Evolutionary conservation across 2,888 invertebrate genomes (phyloP), one percentile per base, ranked within the genome.

Genomic region (Aporophyla nigra): DNA sequence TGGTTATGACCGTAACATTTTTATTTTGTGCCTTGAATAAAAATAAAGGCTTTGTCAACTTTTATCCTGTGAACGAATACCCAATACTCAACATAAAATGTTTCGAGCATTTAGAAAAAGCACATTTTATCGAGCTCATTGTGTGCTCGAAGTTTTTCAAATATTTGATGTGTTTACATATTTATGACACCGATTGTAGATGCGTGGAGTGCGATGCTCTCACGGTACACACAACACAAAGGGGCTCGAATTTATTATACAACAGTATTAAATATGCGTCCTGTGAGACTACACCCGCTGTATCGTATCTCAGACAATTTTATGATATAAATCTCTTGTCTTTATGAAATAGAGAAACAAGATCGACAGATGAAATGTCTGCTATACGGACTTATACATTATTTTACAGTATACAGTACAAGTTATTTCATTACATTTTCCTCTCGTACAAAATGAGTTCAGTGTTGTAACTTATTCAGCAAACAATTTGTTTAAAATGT

Each of bases 231-330:
- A 56, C 73, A 68, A 70, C 63, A 77, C 77, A 85, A 80, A 76
- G 68, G 72, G 24, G 71, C 66, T 69, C 69, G 58, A 83, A 86
- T 83, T 74, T 83, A 74, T 83, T 83, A 74, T 86, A 86, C 83
- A 78, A 78, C 66, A 78, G 71, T 82, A 83, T 81, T 84, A 86
- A 68, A 76, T 62, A 80, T 74, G 62, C 73, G 56, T 43, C 69
- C 56, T 65, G 58, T 72, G 69, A 68, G 65, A 84, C 61, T 76
- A 61, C 27, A 71, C 16, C n/a, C 54, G 54, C 62, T 61, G 73
- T 71, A 33, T 68, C 63, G 65, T 74, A 84, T 85, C 70, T 61
- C 68, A 76, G 24, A 76, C 69, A n/a, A 51, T 59, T 74, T 83
- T 86, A 83, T 66, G 61, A 67, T 62, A 70, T 33, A 4, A 19